Base-by-base conservation (phyloP, 2,888 invertebrate species). In the Lumbricus terrestris region DNA sequence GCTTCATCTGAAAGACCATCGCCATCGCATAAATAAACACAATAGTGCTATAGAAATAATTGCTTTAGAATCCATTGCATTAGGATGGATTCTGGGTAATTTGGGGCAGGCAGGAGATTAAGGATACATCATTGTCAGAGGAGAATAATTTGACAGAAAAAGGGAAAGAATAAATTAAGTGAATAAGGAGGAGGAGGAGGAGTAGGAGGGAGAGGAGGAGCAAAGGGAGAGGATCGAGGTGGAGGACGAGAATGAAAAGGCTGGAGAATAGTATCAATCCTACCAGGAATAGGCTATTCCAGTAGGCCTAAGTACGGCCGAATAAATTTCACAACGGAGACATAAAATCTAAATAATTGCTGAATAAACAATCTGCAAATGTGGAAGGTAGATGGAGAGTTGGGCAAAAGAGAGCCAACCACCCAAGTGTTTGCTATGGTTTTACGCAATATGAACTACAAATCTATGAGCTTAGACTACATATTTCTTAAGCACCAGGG, bases 151-250 rank as follows among this genome's bases (percentile, higher is more conserved):
- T n/a, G 34, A 90, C 6, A 47, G 47, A 90, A 47, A 40, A 29
- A 42, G 42, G 40, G 82, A 89, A 35, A 40, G 34, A 82, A 42
- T 33, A 15, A 82, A 23, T 69, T 33, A 34, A 1, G 37, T 29
- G n/a, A 37, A 54, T 20, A 40, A 42, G 29, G 88, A 90, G 13
- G 16, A 35, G 16, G 35, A 89, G 89, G 18, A 20, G 90, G 88
- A 89, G 13, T 13, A 89, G 38, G 88, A n/a, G 11, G 13, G 90
- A 90, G 42, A 38, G 38, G 15, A 8, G 20, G 90, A 47, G 90
- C 90, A 89, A 37, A 89, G 38, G 42, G 20, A 38, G 38, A 89
- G 20, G 90, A 89, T n/a, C n/a, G n/a, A n/a, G n/a, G 88, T 42
- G 37, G 88, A 89, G 88, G 88, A 42, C 35, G 42, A 42, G 42